Conservation (phyloP, 2,888 invertebrate species). For the Cenopis cana region DNA sequence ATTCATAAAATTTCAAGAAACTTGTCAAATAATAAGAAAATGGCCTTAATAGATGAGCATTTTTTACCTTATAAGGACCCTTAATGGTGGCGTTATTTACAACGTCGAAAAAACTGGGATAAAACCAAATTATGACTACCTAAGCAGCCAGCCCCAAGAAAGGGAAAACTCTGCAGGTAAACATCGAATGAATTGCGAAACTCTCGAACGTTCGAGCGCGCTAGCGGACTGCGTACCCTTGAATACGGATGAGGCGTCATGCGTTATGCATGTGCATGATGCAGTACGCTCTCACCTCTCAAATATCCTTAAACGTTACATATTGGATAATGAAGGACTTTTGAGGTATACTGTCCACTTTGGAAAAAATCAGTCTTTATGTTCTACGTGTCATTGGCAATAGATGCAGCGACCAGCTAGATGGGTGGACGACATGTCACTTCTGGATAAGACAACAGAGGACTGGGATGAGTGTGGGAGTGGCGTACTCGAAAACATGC, state of each 20-base stretch:
- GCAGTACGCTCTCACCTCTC: constrained; percentile 52
- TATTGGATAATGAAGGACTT: constrained; percentile 25
- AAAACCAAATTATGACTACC: not conserved
- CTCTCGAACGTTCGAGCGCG: constrained; percentile 59
- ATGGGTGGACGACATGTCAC: too few relatives aligned
- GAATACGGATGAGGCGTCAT: constrained; percentile 75
- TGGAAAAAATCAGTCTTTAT: not conserved
- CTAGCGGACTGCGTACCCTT: constrained; percentile 70
- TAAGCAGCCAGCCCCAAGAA: too few relatives aligned
- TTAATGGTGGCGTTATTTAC: too few relatives aligned
- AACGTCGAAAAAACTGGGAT: not conserved
- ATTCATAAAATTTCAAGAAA: too few relatives aligned
- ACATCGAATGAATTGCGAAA: constrained; percentile 43
- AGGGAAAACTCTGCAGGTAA: constrained; percentile 41
- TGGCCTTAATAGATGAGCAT: too few relatives aligned
- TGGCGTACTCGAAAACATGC: too few relatives aligned
- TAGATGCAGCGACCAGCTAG: not conserved
- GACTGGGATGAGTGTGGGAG: too few relatives aligned
- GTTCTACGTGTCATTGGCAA: not conserved
- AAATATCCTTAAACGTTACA: constrained; percentile 38
- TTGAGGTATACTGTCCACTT: constrained; percentile 1
- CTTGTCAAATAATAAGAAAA: too few relatives aligned
- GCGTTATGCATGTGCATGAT: constrained; percentile 74
- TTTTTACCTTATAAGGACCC: too few relatives aligned
- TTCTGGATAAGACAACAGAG: too few relatives aligned